phyloP scores from a whole-genome alignment of 2,797 vertebrate species.

The Karalla daura region DNA sequence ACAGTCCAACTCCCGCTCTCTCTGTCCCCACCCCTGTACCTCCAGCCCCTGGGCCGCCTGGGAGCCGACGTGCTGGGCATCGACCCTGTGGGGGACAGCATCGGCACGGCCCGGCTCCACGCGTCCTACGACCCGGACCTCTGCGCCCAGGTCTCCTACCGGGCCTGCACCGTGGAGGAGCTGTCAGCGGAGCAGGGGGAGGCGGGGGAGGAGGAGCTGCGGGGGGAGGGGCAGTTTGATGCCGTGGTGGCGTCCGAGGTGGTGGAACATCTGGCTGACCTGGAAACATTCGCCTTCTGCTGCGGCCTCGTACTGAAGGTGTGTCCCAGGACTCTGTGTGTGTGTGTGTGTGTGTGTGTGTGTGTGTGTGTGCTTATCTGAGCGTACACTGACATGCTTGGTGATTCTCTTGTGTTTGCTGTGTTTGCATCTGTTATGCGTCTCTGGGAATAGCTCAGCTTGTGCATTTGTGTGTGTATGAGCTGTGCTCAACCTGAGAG shows the following conservation, averaged over 20 bases:
- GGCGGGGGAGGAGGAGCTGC: conserved; percentile 66
- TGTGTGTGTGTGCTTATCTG: conserved; percentile 9
- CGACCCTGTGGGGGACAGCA: conserved; percentile 93
- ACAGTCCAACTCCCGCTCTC: not conserved
- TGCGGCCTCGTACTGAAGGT: conserved; percentile 92
- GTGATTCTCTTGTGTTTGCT: conserved; percentile 8
- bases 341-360: too few relatives aligned
- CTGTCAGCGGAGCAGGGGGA: conserved; percentile 75
- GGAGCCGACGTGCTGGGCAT: conserved; percentile 92
- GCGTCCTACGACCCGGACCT: conserved; percentile 90
- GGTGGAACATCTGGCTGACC: conserved; percentile 93
- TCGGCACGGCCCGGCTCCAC: conserved; percentile 90
- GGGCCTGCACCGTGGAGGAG: conserved; percentile 89
- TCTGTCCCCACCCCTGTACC: not conserved
- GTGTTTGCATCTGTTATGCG: conserved; percentile 32
- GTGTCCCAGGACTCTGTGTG: conserved; percentile 44
- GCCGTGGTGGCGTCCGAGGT: conserved; percentile 95
- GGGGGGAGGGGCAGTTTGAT: conserved; percentile 84
- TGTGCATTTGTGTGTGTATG: conserved; percentile 20
- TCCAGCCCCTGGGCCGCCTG: conserved; percentile 93
- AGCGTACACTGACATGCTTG: conserved; percentile 13
- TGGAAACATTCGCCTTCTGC: conserved; percentile 90
- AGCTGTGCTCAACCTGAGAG: not conserved
- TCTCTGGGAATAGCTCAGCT: conserved; percentile 26
- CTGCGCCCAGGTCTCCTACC: conserved; percentile 85